Evolutionary conservation across 2,113 vertebrate genomes (phyloP).

Genomic region (Cavia porcellus): DNA sequence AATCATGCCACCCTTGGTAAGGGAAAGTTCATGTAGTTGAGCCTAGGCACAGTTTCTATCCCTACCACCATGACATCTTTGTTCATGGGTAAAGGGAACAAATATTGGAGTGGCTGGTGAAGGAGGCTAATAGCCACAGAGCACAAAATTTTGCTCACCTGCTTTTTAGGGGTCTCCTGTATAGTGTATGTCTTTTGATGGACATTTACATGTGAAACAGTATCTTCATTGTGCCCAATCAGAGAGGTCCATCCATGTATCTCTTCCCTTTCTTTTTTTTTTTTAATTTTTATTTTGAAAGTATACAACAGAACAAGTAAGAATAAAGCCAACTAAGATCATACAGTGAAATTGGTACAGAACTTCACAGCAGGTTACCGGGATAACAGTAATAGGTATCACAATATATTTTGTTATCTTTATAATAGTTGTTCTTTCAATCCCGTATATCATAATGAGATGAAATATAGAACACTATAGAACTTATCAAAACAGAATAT

Average conservation of each 20-base stretch:
- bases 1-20: background rate
- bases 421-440: too few species aligned
- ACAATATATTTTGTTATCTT: too few species aligned
- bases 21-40: background rate
- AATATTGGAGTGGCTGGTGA: background rate
- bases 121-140: background rate
- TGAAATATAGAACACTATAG: too few species aligned
- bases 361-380: too few species aligned
- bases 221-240: background rate
- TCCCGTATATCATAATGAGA: too few species aligned
- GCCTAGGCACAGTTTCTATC: background rate
- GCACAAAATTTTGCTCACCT: background rate
- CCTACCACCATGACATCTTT: background rate
- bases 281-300: too few species aligned
- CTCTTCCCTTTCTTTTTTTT: too few species aligned
- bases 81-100: background rate
- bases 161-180: background rate
- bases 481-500: too few species aligned
- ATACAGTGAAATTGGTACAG: too few species aligned
- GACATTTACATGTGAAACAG: constrained; percentile 1
- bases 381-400: too few species aligned
- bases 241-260: background rate
- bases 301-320: too few species aligned
- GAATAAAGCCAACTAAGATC: too few species aligned
- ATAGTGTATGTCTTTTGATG: background rate